Evolutionary conservation across 2,797 vertebrate species (phyloP), one percentile per base, ranked within the genome.

Genomic region (Sebastes matsubarae): DNA sequence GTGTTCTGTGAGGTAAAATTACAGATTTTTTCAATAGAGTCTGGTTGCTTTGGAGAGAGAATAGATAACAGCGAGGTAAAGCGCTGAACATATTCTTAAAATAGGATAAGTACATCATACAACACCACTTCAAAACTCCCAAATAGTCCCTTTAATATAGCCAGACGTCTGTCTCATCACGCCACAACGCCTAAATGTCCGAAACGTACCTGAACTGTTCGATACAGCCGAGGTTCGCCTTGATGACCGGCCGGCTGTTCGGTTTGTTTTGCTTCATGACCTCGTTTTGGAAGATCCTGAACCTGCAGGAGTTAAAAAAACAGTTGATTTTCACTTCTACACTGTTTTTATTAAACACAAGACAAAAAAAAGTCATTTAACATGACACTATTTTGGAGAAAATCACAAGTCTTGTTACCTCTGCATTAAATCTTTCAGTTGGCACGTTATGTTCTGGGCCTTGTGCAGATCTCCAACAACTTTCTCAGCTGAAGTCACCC

Each of bases 181-280:
- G 8, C 2, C 16, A 52, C 3, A 12, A 1, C 0, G 1, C 10
- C 4, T 7, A 25, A 34, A 61, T 3, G 36, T 22, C 4, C 10
- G 24, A 72, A 38, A 68, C 88, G 80, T 87, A 99, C 98, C 96
- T 94, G 91, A 98, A 96, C 84, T 95, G 91, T 58, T 92, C 65
- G 34, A 97, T 94, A 59, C 93, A 97, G 92, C 93, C 93, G 59
- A 98, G 93, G 76, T 95, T 96, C 10, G 97, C 96, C 61, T 97
- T 97, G 68, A 97, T n/a, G 12, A 96, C 87, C 1, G 95, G 82
- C 60, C 80, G 94, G 84, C 94, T 96, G 89, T 96, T 88, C 0
- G 0, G 27, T 50, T 91, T 94, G 81, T 80, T 84, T 4, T 82
- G 95, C 85, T 89, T 96, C 8, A 96, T 94, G 69, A 97, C 93